Base-by-base conservation (phyloP, 2,888 invertebrate genomes). In the Meteorus colon region DNA sequence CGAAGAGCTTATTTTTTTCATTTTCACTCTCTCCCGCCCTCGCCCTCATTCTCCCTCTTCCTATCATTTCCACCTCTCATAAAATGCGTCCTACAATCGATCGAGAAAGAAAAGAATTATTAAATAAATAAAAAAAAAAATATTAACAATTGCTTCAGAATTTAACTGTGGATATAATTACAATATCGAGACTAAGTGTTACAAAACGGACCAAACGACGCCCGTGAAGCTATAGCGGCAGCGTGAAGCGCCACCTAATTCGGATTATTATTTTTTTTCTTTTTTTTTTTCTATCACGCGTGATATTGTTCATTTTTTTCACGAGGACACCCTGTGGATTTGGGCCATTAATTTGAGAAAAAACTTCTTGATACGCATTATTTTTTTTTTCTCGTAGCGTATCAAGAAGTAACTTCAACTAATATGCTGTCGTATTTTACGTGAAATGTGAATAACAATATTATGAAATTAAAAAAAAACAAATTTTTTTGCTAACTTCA, bases 401-500 rank as follows among this genome's bases (percentile, higher is more conserved):
- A 69, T 48, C 31, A 19, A 34, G 55, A 66, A 45, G 55, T 19
- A 27, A 63, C 41, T 74, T 45, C 59, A 67, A 29, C 63, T 72
- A 63, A 29, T 51, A 34, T 37, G n/a, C n/a, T 16, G 24, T 63
- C n/a, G 63, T 63, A 24, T 72, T 41, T 29, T 31, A n/a, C 27
- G 45, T 4, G 16, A 19, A 62, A 24, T 37, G 27, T 73, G 74
- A 75, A 77, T 70, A 75, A 80, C 78, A 80, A 65, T 77, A 73
- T 70, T 79, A 75, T 78, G 70, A 75, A 77, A 75, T 77, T 79
- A 77, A 79, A 74, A 79, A 82, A 79, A 82, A 79, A 81, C 77
- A 86, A 85, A 82, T 78, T 80, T 29, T 83, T 85, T 87, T 87
- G 87, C 87, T 87, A 87, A 87, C 87, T 87, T 87, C 84, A 81